Base-by-base conservation (phyloP, 2,797 vertebrate species). In the Threskiornis aethiopicus region DNA sequence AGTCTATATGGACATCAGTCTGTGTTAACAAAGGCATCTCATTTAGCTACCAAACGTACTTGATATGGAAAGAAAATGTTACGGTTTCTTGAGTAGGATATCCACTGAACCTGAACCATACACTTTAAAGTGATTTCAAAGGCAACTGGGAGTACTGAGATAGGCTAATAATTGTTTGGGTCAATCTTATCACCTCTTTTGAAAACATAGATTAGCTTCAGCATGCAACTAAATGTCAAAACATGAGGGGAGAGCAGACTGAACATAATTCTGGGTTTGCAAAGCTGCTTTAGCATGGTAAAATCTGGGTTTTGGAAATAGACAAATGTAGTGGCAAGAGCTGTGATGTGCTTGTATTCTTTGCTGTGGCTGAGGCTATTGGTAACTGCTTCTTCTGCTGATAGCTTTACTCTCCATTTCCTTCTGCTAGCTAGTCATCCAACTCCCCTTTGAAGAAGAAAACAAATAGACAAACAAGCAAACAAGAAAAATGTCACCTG, bases 111-210 rank as follows among this genome's bases (percentile, higher is more conserved):
- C 44, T 49, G n/a, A 92, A 57, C 29, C 29, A 39, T 4, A 15
- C 26, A 10, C 79, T 83, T 80, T 54, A 80, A 93, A 92, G 55
- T 42, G 25, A 82, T 96, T 91, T 92, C 65, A 26, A 44, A 97
- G 65, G 9, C 35, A 96, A 41, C 11, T 73, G 22, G 25, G 22
- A 70, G 15, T 67, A 14, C 29, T 77, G 49, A 78, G 28, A 51
- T 20, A 73, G 31, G 10, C 11, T 93, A 41, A 84, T 94, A 80
- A 91, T 79, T 84, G 81, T 64, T 91, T 92, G 41, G 11, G 39
- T 84, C 21, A 87, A 85, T 31, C 7, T 46, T 28, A 81, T 54
- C 47, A 87, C 13, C 28, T 73, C 33, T 79, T 87, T 75, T 77
- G 26, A 93, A 64, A 75, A 7, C 6, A 58, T 3, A 81, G 21